A percentile compares a stretch with the other conserved stretches of the same genome.
These are phyloP conservation scores for Cyrtonyx montezumae DNA, from an alignment of 2,113 vertebrate genomes.

Conservation along the genomic window DNA sequence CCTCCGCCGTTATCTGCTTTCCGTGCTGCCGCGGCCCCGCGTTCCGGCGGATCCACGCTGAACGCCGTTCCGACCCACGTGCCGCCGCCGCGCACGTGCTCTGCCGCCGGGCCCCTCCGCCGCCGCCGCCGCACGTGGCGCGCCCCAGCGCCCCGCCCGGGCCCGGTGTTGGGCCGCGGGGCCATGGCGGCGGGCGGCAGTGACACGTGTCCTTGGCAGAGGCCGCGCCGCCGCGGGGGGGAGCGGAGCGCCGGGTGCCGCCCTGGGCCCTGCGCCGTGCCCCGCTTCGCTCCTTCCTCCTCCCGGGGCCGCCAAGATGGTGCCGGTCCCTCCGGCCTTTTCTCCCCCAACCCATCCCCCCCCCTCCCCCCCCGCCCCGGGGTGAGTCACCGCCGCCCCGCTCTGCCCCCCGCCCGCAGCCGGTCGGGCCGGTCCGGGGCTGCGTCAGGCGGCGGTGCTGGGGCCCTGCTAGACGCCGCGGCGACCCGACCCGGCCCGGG, in stretches of 20 bases:
- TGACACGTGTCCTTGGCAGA: background rate
- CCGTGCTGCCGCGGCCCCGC: too few relatives aligned
- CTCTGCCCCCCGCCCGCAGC: background rate
- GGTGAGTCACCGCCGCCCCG: background rate
- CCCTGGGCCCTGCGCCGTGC: background rate
- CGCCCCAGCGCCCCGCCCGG: too few relatives aligned
- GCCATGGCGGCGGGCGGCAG: conserved; percentile 21
- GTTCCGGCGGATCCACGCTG: too few relatives aligned
- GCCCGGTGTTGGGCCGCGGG: background rate
- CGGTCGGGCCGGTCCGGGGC: background rate
- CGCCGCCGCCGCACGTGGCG: background rate
- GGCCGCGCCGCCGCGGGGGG: background rate
- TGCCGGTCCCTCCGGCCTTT: background rate
- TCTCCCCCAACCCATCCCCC: too few relatives aligned
- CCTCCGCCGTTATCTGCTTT: too few relatives aligned
- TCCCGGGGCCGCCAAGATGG: background rate
- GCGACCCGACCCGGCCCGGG: background rate
- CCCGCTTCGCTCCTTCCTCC: too few relatives aligned
- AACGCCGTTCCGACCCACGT: too few relatives aligned
- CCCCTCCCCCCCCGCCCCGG: too few relatives aligned
- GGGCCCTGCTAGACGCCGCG: background rate
- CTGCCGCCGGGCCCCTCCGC: background rate
- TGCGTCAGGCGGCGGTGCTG: background rate
- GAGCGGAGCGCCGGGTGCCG: background rate
- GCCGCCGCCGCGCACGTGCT: too few relatives aligned